phyloP scores from a whole-genome alignment of 2,797 vertebrate species.

The Premnoplex brunnescens region DNA sequence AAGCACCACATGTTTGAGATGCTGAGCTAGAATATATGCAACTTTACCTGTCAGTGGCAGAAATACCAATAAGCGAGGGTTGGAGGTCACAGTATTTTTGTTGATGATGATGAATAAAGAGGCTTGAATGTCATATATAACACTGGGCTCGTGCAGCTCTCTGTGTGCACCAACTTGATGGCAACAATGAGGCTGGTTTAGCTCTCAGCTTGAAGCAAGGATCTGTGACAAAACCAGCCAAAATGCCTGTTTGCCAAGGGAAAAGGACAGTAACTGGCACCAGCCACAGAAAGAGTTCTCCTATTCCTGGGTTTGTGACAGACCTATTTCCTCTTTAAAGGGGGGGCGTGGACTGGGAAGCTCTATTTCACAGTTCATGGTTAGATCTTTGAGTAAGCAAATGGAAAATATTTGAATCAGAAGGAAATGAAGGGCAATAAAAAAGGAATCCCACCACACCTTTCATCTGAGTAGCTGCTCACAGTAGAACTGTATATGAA shows the following conservation, averaged over 20 bases:
- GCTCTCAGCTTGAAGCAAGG: background rate
- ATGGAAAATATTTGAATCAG: slow-evolving; percentile 26
- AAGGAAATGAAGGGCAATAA: slow-evolving; percentile 25
- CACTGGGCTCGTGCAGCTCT: background rate
- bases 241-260: background rate
- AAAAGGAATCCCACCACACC: background rate
- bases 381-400: background rate
- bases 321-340: background rate
- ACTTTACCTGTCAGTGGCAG: background rate
- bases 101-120: background rate
- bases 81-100: background rate
- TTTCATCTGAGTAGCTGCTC: background rate
- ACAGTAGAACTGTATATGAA: background rate
- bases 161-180: background rate
- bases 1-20: background rate
- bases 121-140: background rate
- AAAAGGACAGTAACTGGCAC: background rate
- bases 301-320: background rate
- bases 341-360: background rate
- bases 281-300: background rate
- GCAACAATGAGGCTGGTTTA: background rate
- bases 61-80: background rate
- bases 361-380: background rate
- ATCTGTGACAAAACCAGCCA: background rate
- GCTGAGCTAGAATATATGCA: background rate